Conservation (phyloP, 2,888 invertebrate genomes). For the Drosophila borealis region DNA sequence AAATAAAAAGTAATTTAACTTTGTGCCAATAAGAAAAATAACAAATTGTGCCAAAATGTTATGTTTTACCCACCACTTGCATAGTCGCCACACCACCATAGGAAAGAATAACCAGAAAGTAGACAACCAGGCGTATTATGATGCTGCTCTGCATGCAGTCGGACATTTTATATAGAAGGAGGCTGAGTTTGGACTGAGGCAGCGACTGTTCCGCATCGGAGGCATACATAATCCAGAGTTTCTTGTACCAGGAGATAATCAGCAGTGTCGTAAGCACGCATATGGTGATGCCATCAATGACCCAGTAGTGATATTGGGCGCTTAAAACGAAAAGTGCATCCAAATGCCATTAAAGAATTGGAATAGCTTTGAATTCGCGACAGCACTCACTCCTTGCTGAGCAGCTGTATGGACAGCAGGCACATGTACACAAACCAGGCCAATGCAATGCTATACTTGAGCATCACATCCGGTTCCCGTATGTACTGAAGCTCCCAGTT, state of each 20-base stretch:
- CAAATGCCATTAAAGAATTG: neutral
- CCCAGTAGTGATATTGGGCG: conserved; percentile 83
- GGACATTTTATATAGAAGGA: conserved; percentile 88
- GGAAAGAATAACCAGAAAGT: conserved; percentile 88
- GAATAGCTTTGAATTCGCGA: too few relatives aligned
- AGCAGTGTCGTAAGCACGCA: conserved; percentile 87
- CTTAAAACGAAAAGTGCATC: conserved; percentile 14
- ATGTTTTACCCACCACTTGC: conserved; percentile 62
- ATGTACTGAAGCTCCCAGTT: conserved; percentile 90
- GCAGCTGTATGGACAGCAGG: conserved; percentile 87
- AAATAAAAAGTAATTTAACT: neutral
- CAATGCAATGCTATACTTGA: conserved; percentile 91
- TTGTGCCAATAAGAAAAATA: too few relatives aligned
- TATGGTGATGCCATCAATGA: conserved; percentile 85
- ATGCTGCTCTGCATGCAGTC: conserved; percentile 88
- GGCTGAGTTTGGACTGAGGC: conserved; percentile 86
- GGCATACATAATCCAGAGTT: conserved; percentile 87
- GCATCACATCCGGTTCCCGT: conserved; percentile 91
- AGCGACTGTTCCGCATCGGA: conserved; percentile 68
- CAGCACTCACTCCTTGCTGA: conserved; percentile 85
- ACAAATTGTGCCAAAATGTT: too few relatives aligned
- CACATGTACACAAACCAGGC: conserved; percentile 87
- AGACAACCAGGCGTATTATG: conserved; percentile 88
- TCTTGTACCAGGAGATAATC: conserved; percentile 91
- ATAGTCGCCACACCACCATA: conserved; percentile 86